phyloP scores from a whole-genome alignment of 2,888 invertebrate species.

The Drosophila nr. medialis region DNA sequence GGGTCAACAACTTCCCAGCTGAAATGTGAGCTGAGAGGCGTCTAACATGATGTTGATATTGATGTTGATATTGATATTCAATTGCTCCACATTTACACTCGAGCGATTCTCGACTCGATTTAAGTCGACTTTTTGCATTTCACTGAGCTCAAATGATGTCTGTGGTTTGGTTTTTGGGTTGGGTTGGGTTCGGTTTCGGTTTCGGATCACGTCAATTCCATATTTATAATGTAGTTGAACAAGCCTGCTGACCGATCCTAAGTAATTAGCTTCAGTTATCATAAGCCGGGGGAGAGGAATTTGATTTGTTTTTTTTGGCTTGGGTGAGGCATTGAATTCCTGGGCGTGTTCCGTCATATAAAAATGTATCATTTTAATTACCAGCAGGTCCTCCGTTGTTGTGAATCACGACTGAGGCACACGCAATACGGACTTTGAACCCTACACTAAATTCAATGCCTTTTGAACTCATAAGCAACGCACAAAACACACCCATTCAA shows the following conservation, averaged over 20 bases:
- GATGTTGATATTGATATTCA: constrained; percentile 51
- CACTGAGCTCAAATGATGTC: constrained; percentile 58
- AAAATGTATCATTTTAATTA: constrained; percentile 70
- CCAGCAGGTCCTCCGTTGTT: constrained; percentile 56
- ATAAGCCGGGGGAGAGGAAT: constrained; percentile 18
- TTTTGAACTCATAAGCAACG: constrained; percentile 41
- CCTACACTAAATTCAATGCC: constrained; percentile 43
- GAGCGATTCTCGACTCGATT: constrained; percentile 32
- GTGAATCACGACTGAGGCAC: constrained; percentile 48
- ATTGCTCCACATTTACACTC: constrained; percentile 65
- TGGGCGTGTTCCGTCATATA: constrained; percentile 41
- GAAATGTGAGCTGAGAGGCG: constrained; percentile 37
- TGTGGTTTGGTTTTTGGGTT: constrained; percentile 67
- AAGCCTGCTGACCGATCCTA: constrained; percentile 23
- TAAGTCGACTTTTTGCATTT: constrained; percentile 38
- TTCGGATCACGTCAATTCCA: constrained; percentile 19
- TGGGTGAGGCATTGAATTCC: constrained; percentile 15
- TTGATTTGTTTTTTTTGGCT: constrained; percentile 1
- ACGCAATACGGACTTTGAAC: constrained; percentile 64
- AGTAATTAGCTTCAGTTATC: constrained; percentile 41
- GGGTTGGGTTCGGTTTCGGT: constrained; percentile 11
- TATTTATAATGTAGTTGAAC: constrained; percentile 22
- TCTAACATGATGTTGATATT: constrained; percentile 51
- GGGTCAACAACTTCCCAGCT: constrained; percentile 64
- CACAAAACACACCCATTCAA: constrained; percentile 36